phyloP scores from a whole-genome alignment of 1,140 invertebrate genomes.

The Aporrectodea caliginosa region DNA sequence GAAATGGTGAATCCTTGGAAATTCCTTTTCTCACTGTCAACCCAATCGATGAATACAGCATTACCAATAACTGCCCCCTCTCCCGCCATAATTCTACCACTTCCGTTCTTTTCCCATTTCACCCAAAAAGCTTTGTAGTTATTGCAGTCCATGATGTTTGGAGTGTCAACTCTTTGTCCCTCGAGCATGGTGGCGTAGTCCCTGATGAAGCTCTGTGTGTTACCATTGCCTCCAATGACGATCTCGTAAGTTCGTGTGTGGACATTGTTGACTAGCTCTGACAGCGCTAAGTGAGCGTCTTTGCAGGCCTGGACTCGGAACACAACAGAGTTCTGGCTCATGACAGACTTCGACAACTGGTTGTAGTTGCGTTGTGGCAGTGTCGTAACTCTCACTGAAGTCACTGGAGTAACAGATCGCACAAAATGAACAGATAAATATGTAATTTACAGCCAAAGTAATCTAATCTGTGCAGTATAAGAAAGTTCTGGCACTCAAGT shows the following conservation, averaged over 20 bases:
- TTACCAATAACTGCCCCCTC: background rate
- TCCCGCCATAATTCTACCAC: background rate
- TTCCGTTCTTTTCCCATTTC: background rate
- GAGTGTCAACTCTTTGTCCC: background rate
- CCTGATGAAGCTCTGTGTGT: conserved; percentile 6
- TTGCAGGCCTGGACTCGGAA: conserved; percentile 12
- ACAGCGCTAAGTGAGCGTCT: background rate
- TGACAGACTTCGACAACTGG: background rate
- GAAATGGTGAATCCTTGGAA: background rate
- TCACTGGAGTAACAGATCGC: background rate
- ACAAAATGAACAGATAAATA: too few species aligned
- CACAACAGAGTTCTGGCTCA: background rate
- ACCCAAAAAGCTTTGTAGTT: conserved; percentile 11
- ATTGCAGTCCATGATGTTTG: conserved; percentile 11
- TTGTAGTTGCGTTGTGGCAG: background rate
- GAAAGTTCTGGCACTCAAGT: too few species aligned
- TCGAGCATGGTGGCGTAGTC: background rate
- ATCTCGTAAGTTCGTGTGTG: background rate
- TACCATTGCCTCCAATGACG: conserved; percentile 8
- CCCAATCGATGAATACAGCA: background rate
- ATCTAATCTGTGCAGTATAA: too few species aligned
- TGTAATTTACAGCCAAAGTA: too few species aligned
- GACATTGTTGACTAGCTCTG: background rate
- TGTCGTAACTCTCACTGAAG: background rate
- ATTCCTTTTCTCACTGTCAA: background rate